Base-by-base conservation (phyloP, 2,888 invertebrate species). In the Hemaris fuciformis region DNA sequence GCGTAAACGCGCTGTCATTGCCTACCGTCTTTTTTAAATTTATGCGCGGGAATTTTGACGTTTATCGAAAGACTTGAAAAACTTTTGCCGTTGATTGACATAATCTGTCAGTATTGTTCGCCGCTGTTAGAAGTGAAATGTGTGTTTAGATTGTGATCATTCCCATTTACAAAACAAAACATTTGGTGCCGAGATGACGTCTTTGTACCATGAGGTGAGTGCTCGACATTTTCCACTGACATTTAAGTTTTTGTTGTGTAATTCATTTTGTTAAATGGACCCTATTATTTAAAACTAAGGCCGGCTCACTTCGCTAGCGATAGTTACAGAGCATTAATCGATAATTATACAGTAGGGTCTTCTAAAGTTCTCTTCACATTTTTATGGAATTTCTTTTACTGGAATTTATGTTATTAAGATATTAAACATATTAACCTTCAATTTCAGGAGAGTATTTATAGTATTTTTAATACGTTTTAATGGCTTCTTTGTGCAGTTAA, bases 181-280 rank as follows among this genome's bases (percentile, higher is more conserved):
- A 77, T 74, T 71, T 71, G 72, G 76, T 72, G 64, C 71, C 74
- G 73, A 85, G 74, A 92, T 91, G 91, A 90, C 88, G 81, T 89
- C 91, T 75, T 70, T 91, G 66, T 91, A 89, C 80, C 76, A 83
- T 74, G 91, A 92, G 91, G 91, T 91, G 85, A 91, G 91, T 88
- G 89, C 79, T 80, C 87, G 89, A 85, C 86, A 87, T 90, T 89
- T 88, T 73, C 70, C 70, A 72, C 76, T 88, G 89, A 70, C 86
- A 88, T 89, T 89, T 86, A 79, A 66, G 81, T 88, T 89, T 89
- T 89, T 89, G 83, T 85, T 80, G 77, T 73, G 84, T 84, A 88
- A 85, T 83, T 82, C 80, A 80, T 74, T 69, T 41, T 41, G 41
- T 23, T 41, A 10, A 53, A 31, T 60, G 41, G 13, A 41, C 25